Evolutionary conservation across 37 sponge, comb jelly and placozoan species (phyloP).

Genomic region (Chondrosia reniformis): DNA sequence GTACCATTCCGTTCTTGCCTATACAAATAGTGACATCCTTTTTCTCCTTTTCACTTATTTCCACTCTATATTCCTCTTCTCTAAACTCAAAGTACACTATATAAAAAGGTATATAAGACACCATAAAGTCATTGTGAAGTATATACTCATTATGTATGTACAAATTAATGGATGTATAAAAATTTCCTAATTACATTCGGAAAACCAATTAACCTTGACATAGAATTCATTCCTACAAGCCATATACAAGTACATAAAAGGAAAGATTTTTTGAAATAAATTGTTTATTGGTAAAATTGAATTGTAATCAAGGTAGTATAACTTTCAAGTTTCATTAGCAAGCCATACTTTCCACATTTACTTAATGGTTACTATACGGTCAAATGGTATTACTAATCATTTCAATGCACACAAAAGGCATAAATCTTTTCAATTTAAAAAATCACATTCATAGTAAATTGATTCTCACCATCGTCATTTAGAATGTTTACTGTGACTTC

Average conservation of each 20-base stretch:
- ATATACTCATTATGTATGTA: too few relatives aligned
- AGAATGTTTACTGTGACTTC: background rate
- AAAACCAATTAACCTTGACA: too few relatives aligned
- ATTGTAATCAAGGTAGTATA: too few relatives aligned
- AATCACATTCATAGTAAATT: background rate
- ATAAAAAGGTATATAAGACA: background rate
- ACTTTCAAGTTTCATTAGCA: too few relatives aligned
- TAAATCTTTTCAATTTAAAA: background rate
- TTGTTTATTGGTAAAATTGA: too few relatives aligned
- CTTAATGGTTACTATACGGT: too few relatives aligned
- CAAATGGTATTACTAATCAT: too few relatives aligned
- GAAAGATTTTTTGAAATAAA: too few relatives aligned
- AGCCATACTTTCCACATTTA: too few relatives aligned
- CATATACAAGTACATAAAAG: background rate
- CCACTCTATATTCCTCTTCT: background rate
- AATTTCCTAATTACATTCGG: too few relatives aligned
- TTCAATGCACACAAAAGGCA: background rate
- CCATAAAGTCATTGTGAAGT: background rate
- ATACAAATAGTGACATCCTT: background rate
- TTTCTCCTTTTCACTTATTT: background rate
- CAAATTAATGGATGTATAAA: too few relatives aligned
- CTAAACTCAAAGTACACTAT: background rate
- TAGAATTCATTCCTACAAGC: too few relatives aligned
- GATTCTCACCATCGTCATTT: constrained; percentile 21
- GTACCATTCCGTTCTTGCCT: background rate